Percentiles rank a stretch among this genome's conserved stretches.
Conservation (phyloP, 2,113 vertebrate genomes). For the Chamaea fasciata region DNA sequence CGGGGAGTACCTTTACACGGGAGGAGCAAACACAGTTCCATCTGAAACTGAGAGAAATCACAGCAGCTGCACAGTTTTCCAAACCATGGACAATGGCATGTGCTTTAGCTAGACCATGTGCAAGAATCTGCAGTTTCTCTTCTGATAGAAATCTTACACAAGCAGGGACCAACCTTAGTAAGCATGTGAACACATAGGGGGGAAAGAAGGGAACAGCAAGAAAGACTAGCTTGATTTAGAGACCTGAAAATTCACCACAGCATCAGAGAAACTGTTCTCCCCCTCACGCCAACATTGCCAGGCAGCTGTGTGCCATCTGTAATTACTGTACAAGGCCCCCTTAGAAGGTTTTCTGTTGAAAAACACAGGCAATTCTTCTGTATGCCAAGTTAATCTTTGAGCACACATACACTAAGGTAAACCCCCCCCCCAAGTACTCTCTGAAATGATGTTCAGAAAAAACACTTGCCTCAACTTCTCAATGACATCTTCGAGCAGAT, state of each 20-base stretch:
- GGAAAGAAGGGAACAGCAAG: background rate
- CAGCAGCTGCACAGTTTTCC: background rate
- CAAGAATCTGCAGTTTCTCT: background rate
- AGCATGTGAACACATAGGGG: background rate
- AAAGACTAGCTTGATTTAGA: background rate
- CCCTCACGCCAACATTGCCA: background rate
- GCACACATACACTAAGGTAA: background rate
- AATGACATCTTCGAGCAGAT: slow-evolving; percentile 90
- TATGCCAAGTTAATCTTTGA: background rate
- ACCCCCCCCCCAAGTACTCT: background rate
- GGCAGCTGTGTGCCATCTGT: background rate
- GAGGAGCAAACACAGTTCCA: background rate
- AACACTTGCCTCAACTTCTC: slow-evolving; percentile 84
- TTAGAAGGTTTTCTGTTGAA: background rate
- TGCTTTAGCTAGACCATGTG: background rate
- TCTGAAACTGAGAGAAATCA: background rate
- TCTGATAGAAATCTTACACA: background rate
- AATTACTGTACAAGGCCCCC: background rate
- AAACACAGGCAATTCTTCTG: background rate
- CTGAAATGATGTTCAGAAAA: background rate
- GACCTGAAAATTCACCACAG: background rate
- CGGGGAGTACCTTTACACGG: slow-evolving; percentile 75
- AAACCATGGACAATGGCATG: background rate
- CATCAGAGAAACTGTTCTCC: background rate
- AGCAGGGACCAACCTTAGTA: background rate